Conservation (phyloP, 1,140 invertebrate genomes). For the Nephila pilipes region DNA sequence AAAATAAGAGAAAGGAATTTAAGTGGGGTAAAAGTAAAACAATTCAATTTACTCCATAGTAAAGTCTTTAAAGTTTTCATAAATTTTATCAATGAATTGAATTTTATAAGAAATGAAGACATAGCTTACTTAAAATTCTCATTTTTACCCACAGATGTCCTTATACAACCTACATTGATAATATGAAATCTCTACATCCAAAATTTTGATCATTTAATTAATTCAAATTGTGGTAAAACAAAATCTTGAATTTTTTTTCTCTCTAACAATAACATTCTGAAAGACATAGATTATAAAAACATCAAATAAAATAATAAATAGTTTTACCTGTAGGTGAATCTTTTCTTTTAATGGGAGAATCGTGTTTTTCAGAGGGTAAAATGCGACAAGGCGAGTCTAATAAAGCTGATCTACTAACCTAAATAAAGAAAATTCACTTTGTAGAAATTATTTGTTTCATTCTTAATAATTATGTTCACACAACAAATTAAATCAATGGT, state of each 20-base stretch:
- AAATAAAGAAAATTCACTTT: neutral
- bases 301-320: neutral
- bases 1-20: neutral
- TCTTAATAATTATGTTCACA: neutral
- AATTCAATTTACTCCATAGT: too few species aligned
- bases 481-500: neutral
- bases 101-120: too few species aligned
- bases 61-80: too few species aligned
- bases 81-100: too few species aligned
- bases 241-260: neutral
- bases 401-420: constrained; percentile 59
- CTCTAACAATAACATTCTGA: neutral
- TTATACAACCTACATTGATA: too few species aligned
- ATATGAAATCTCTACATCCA: too few species aligned
- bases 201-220: too few species aligned
- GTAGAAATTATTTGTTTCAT: too few species aligned
- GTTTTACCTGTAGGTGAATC: constrained; percentile 16
- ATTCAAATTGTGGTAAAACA: too few species aligned
- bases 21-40: too few species aligned
- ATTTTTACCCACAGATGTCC: too few species aligned
- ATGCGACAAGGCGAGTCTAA: constrained; percentile 44
- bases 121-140: too few species aligned
- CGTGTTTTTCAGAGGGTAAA: neutral
- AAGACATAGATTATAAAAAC: neutral
- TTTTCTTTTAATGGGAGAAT: constrained; percentile 32